phyloP scores from a whole-genome alignment of 2,797 vertebrate species.

The Miichthys miiuy region DNA sequence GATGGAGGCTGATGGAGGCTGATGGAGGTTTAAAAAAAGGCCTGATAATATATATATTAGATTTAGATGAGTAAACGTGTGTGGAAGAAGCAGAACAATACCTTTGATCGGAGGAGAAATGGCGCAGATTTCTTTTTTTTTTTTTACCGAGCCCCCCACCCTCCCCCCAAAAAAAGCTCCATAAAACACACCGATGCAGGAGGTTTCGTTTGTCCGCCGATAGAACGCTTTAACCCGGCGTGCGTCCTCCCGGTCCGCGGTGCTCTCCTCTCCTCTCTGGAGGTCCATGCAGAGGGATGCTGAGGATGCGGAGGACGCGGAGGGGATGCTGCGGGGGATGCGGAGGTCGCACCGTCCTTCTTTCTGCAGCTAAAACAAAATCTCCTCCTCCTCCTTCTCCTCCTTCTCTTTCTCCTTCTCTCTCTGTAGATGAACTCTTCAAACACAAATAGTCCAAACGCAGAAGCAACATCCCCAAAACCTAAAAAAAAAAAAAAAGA shows the following conservation, averaged over 20 bases:
- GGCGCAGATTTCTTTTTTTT: conserved; percentile 49
- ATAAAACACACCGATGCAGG: conserved; percentile 21
- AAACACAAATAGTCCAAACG: conserved; percentile 69
- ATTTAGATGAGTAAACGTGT: background rate
- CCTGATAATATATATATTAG: background rate
- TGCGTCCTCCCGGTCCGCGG: conserved; percentile 40
- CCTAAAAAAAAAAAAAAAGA: conserved; percentile 8
- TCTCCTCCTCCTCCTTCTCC: background rate
- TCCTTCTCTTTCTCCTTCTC: too few relatives aligned
- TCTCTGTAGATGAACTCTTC: conserved; percentile 19
- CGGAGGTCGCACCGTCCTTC: conserved; percentile 63
- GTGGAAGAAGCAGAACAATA: conserved; percentile 52
- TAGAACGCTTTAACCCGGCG: conserved; percentile 27
- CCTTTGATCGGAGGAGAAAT: conserved; percentile 52
- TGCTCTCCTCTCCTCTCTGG: too few relatives aligned
- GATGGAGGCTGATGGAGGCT: conserved; percentile 19
- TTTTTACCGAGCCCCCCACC: background rate
- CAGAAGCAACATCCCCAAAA: conserved; percentile 52
- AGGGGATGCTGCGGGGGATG: conserved; percentile 63
- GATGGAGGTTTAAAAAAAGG: conserved; percentile 14
- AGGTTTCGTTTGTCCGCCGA: conserved; percentile 15
- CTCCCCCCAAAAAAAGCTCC: too few relatives aligned
- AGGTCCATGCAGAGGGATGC: conserved; percentile 59
- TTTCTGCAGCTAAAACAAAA: conserved; percentile 21
- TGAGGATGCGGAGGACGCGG: conserved; percentile 56